Conservation (phyloP, 2,888 invertebrate genomes). For the Amblyteles armatorius region DNA sequence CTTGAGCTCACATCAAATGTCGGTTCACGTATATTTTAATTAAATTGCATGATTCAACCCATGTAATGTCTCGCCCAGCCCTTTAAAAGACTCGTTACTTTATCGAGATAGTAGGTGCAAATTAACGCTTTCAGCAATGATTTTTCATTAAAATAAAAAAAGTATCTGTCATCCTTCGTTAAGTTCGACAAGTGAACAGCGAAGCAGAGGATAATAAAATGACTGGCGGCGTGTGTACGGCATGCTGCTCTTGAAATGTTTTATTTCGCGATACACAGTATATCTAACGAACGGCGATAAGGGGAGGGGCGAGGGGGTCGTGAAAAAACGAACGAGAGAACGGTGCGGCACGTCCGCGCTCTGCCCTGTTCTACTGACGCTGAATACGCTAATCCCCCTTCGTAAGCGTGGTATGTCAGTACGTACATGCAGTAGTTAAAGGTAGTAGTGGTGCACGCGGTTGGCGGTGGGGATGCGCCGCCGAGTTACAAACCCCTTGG, state of each 20-base stretch:
- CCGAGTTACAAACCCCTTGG: slow-evolving; percentile 70
- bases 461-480: slow-evolving; percentile 54
- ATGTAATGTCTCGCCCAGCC: neutral
- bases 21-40: neutral
- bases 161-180: neutral
- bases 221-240: slow-evolving; percentile 11
- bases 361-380: slow-evolving; percentile 17
- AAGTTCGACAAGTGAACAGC: neutral
- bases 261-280: slow-evolving; percentile 32
- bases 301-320: neutral
- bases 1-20: neutral
- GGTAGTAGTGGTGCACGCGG: slow-evolving; percentile 45
- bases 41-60: neutral
- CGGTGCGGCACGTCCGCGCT: slow-evolving; percentile 28
- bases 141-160: neutral
- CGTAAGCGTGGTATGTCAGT: slow-evolving; percentile 8
- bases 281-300: slow-evolving; percentile 14
- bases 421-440: slow-evolving; percentile 39
- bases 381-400: slow-evolving; percentile 23
- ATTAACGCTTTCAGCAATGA: neutral
- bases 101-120: neutral
- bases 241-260: slow-evolving; percentile 49
- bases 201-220: slow-evolving; percentile 23
- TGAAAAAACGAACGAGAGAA: neutral
- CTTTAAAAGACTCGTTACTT: neutral